Percentiles rank a stretch among this genome's conserved stretches.
Evolutionary conservation across 2,888 invertebrate genomes (phyloP).

Genomic region (Idaea dimidiata): DNA sequence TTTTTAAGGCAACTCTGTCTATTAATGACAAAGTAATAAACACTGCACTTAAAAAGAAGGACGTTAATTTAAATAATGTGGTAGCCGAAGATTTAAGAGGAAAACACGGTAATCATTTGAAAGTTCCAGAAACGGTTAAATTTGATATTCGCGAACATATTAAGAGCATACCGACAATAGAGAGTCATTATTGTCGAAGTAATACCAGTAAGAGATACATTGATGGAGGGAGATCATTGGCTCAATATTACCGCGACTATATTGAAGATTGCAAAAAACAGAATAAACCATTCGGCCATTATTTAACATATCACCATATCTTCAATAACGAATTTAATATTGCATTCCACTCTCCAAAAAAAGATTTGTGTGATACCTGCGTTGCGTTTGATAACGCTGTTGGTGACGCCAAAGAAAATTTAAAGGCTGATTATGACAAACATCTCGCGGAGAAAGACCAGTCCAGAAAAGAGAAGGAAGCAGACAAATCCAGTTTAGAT

Average conservation of each 20-base stretch:
- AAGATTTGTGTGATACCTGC: conserved; percentile 19
- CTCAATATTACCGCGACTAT: conserved; percentile 13
- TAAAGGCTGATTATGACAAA: conserved; percentile 15
- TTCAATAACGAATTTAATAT: conserved; percentile 21
- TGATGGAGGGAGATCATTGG: conserved; percentile 16
- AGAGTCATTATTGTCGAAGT: too few species aligned
- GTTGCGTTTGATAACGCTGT: neutral
- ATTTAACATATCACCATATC: conserved; percentile 17
- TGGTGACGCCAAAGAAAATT: neutral
- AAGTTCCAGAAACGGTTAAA: too few species aligned
- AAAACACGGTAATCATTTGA: neutral
- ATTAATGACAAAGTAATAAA: too few species aligned
- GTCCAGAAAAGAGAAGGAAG: conserved; percentile 18
- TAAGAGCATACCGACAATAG: too few species aligned
- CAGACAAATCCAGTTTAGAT: conserved; percentile 17
- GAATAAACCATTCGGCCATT: conserved; percentile 13
- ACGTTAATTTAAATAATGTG: too few species aligned
- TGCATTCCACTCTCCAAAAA: conserved; percentile 17
- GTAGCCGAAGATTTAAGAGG: conserved; percentile 4
- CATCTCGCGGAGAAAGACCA: conserved; percentile 18
- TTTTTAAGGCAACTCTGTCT: too few species aligned
- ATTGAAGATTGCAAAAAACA: conserved; percentile 9
- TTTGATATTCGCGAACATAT: too few species aligned
- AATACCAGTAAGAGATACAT: conserved; percentile 15
- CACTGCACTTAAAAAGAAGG: too few species aligned